Evolutionary conservation across 1,140 invertebrate species (phyloP).

Genomic region (Drosophila setifemur): DNA sequence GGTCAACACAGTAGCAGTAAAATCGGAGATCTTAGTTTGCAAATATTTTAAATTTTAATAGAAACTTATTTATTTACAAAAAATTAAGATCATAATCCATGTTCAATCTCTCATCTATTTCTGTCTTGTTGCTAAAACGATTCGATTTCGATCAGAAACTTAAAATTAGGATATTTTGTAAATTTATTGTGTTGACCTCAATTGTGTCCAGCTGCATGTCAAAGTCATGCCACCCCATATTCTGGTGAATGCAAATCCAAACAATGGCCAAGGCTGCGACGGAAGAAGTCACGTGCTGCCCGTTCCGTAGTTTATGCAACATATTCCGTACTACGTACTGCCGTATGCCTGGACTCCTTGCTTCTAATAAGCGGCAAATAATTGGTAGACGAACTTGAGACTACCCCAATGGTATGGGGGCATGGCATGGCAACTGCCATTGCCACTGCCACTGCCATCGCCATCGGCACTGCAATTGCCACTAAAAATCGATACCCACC

Average conservation of each 20-base stretch:
- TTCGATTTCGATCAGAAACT: no score
- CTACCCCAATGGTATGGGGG: constrained; percentile 67
- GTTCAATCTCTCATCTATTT: no score
- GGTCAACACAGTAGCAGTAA: background rate
- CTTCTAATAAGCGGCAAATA: constrained; percentile 77
- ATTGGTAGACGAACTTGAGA: constrained; percentile 80
- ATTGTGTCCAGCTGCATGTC: constrained; percentile 49
- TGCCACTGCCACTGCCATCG: constrained; percentile 22
- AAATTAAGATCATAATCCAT: no score
- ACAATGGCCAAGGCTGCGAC: constrained; percentile 66
- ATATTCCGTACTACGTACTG: constrained; percentile 6
- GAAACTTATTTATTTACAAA: no score
- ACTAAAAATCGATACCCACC: constrained; percentile 72
- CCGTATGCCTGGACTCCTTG: constrained; percentile 3
- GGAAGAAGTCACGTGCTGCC: constrained; percentile 75
- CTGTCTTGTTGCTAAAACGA: no score
- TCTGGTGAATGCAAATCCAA: constrained; percentile 63
- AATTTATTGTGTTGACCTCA: background rate
- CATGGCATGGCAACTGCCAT: constrained; percentile 5
- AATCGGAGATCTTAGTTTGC: background rate
- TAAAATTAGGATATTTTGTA: no score
- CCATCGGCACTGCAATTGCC: constrained; percentile 50
- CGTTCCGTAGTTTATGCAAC: constrained; percentile 2
- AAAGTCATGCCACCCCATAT: constrained; percentile 47
- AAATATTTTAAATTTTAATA: background rate